Evolutionary conservation across 1,140 invertebrate species (phyloP), one percentile per base, ranked within the genome.

Genomic region (Lordiphosa stackelbergi): DNA sequence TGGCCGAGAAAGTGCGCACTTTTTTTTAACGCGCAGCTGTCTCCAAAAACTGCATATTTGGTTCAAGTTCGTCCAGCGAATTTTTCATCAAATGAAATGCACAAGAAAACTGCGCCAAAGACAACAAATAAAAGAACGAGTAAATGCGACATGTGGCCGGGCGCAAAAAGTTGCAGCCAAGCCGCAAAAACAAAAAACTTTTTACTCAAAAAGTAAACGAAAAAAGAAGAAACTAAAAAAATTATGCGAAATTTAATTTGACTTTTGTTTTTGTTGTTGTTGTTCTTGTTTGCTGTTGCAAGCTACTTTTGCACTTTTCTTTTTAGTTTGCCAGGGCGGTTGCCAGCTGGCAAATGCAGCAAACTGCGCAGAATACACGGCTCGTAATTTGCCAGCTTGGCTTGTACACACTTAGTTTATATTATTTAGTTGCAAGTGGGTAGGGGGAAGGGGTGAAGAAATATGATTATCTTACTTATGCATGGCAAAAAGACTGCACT

Each of bases 241-340:
- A 83, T 77, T 84, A 83, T 83, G 78, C 69, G 78, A 84, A 83
- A 83, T 83, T 83, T 83, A 83, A 83, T 83, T 83, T 83, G 78
- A 84, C 78, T 83, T 83, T 83, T 74, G 43, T 64, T 70, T 24
- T 24, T 24, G 74, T 62, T 64, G 48, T 53, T 22, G 24, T 38
- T 43, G 16, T 19, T 12, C 10, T 19, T 43, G 12, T 31, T 59
- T 58, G 48, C 53, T 69, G 47, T 35, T 71, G 69, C 54, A 63
- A 78, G 73, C 66, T 62, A 74, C 60, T 84, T 81, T 73, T 62
- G 77, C 72, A 68, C 69, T 77, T 70, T 66, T 61, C 65, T 77
- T 79, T 74, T 79, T 62, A 58, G 70, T 79, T 79, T 60, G 45
- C 7, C 28, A 31, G 28, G 28, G 28, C 28, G 28, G 28, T 60